Base-by-base conservation (phyloP, 2,797 vertebrate species). In the Sebastes iracundus region DNA sequence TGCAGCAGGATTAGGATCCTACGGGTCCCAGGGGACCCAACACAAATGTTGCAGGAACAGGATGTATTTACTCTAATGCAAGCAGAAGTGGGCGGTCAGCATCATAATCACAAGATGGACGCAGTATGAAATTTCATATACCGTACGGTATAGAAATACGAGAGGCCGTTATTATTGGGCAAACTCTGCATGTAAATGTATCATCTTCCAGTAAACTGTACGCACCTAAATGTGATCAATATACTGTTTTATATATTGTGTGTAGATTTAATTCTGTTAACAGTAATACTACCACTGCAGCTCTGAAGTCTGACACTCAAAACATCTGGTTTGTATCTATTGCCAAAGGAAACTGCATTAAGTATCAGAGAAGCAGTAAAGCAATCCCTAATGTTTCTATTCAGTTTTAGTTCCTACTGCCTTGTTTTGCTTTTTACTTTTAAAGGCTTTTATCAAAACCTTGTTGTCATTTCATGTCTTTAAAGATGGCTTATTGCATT, bases 21-120 rank as follows among this genome's bases (percentile, higher is more conserved):
- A 68, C 22, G 2, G 58, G 25, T 87, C 85, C 35, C 82, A 2
- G 2, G 55, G 46, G 72, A 74, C 28, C 32, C 55, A 62, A 77
- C 75, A 76, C 59, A 79, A 81, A 72, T 84, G 82, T 81, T 79
- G 56, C 72, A 52, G 52, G 53, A 60, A 42, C 59, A 80, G 74
- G 66, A 83, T 81, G 67, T 77, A 69, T 84, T 84, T 84, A 85
- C 77, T 69, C 80, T 87, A 68, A 80, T 82, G 80, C 62, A 71
- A 49, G 53, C 53, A 27, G 42, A 75, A 67, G 80, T 81, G 83
- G 80, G 46, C 35, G 5, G 63, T 60, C 72, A 49, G 59, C 67
- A 38, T 74, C 46, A 65, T 83, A 72, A 83, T 78, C 10, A 67
- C 62, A 60, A 72, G 70, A 65, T 69, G 63, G 72, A 60, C 6